Conservation (phyloP, 2,113 vertebrate genomes). For the Cygnus buccinator region DNA sequence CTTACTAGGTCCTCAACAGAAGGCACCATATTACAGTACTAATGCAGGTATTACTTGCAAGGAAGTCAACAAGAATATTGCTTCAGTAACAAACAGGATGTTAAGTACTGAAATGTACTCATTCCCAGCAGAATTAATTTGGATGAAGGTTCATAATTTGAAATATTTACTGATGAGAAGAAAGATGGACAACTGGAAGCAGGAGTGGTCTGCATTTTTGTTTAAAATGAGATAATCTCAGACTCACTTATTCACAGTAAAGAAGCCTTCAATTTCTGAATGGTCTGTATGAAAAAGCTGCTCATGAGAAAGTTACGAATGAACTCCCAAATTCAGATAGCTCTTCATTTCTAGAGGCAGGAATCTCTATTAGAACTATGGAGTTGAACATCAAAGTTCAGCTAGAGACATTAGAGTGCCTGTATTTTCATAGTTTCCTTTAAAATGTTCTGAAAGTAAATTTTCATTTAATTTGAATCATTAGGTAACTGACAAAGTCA, state of each 20-base stretch:
- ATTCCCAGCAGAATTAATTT: no score
- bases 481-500: not conserved
- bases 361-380: not conserved
- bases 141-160: not conserved
- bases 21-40: not conserved
- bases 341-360: not conserved
- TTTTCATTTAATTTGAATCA: not conserved
- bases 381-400: not conserved
- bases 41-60: not conserved
- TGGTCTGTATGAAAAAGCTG: not conserved
- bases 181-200: not conserved
- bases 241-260: not conserved
- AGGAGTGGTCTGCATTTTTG: not conserved
- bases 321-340: not conserved
- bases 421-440: not conserved
- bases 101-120: not conserved
- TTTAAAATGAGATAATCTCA: not conserved
- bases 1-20: not conserved
- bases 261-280: no score
- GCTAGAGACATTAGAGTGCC: accelerated
- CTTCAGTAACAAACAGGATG: not conserved
- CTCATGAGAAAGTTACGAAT: not conserved
- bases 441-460: not conserved
- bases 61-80: not conserved
- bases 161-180: not conserved